A percentile compares a stretch with the other conserved stretches of the same genome.
Evolutionary conservation across 2,113 vertebrate genomes (phyloP).

Genomic region (Equus przewalskii): DNA sequence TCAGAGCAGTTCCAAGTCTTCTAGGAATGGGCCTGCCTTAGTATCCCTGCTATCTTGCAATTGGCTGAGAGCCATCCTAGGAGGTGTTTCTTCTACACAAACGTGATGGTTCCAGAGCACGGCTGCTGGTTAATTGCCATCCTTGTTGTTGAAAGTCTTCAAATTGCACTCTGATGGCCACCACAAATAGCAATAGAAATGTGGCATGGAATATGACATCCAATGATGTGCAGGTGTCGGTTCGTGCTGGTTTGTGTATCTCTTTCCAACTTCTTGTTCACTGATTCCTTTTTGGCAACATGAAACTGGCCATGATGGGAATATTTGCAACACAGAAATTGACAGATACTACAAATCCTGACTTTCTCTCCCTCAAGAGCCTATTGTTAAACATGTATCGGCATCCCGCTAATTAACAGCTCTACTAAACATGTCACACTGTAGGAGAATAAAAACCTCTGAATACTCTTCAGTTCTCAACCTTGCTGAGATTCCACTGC

Average conservation of each 20-base stretch:
- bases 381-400: neutral
- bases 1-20: neutral
- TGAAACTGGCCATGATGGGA: neutral
- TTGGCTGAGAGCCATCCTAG: neutral
- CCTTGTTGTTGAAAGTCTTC: neutral
- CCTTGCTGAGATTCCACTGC: neutral
- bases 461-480: slow-evolving; percentile 4
- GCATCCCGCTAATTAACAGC: neutral
- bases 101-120: neutral
- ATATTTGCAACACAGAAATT: neutral
- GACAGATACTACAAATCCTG: neutral
- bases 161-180: neutral
- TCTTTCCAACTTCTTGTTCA: neutral
- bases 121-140: neutral
- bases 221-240: rapidly evolving
- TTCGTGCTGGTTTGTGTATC: rapidly evolving
- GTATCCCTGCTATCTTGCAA: too few relatives aligned
- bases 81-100: neutral
- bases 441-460: neutral
- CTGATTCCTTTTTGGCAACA: neutral
- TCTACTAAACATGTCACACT: neutral
- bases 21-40: neutral
- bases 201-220: neutral
- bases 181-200: neutral
- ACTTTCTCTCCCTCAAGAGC: neutral